A percentile compares a stretch with the other conserved stretches of the same genome.
Evolutionary conservation across 1,140 invertebrate species (phyloP).

Genomic region (Lepidurus packardi): DNA sequence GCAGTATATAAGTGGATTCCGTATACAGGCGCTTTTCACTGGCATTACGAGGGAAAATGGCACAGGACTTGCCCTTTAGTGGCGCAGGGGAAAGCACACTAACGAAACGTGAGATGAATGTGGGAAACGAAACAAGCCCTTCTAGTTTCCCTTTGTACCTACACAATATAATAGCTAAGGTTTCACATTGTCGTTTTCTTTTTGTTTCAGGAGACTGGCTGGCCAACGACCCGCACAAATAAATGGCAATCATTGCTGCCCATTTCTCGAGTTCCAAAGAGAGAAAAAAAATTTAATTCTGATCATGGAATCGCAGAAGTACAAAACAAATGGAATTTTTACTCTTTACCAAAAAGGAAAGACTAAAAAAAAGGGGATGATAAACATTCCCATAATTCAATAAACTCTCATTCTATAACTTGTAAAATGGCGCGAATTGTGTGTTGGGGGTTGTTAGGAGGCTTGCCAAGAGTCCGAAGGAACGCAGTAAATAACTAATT

Average conservation of each 20-base stretch:
- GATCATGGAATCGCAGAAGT: not conserved
- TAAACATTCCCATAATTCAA: too few relatives aligned
- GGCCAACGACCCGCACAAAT: constrained; percentile 1
- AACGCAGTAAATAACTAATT: not conserved
- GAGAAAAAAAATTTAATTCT: not conserved
- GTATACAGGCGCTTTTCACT: not conserved
- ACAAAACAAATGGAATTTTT: not conserved
- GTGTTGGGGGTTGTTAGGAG: too few relatives aligned
- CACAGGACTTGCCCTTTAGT: not conserved
- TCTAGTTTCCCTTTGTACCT: not conserved
- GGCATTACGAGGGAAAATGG: not conserved
- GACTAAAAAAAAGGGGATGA: too few relatives aligned
- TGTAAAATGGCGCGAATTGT: too few relatives aligned
- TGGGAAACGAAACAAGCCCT: not conserved
- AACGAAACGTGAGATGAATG: not conserved
- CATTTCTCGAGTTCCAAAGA: not conserved
- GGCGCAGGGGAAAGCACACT: not conserved
- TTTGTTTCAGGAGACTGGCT: not conserved
- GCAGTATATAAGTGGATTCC: not conserved
- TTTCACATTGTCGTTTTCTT: not conserved
- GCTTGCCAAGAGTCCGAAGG: not conserved
- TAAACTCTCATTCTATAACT: too few relatives aligned
- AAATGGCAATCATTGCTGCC: not conserved
- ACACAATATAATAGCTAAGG: not conserved
- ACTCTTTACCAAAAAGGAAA: not conserved